These are phyloP conservation scores for Coptodon rendalli DNA, from an alignment of 2,113 vertebrate species.

Conservation along the genomic window DNA sequence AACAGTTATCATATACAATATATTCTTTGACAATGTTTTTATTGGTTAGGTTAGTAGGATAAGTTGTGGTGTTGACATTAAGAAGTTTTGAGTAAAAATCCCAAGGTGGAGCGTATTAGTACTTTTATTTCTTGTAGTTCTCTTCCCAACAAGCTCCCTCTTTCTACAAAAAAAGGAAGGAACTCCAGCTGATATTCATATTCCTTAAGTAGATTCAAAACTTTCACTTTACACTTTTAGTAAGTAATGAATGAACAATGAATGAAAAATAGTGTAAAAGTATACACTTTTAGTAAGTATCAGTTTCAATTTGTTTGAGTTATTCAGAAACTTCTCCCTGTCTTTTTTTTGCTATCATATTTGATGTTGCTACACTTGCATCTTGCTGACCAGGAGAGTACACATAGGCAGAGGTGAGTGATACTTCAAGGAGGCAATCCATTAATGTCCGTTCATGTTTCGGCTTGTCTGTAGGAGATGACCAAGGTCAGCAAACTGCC, in stretches of 20 bases:
- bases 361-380: neutral
- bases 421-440: neutral
- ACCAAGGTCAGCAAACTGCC: conserved; percentile 1
- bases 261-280: too few species aligned
- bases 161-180: neutral
- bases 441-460: conserved; percentile 1
- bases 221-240: neutral
- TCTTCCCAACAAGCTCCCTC: neutral
- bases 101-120: neutral
- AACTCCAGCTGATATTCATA: neutral
- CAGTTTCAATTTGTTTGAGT: neutral
- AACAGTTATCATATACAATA: neutral
- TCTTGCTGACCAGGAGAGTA: neutral
- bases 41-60: neutral
- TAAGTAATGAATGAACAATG: neutral
- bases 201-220: neutral
- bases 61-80: neutral
- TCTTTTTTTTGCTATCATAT: neutral
- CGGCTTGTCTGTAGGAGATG: neutral
- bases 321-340: neutral
- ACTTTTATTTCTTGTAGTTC: neutral
- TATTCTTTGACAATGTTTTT: neutral
- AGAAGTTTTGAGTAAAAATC: neutral
- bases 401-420: neutral
- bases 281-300: neutral